These are phyloP conservation scores for Tapirus indicus DNA, from an alignment of 2,797 vertebrate species.

Conservation along the genomic window DNA sequence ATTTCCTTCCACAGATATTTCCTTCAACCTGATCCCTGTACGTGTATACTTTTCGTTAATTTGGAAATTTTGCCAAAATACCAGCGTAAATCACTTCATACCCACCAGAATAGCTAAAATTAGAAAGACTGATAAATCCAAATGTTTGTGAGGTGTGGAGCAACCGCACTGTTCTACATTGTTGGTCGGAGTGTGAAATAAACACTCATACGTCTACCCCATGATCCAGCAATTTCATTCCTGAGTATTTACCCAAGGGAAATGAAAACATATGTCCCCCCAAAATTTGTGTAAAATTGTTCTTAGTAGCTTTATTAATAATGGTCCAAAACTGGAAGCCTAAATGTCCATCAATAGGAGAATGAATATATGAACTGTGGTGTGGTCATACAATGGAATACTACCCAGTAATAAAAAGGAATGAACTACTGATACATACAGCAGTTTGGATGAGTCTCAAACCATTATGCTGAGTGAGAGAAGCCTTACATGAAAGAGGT, in stretches of 20 bases:
- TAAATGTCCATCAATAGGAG: background rate
- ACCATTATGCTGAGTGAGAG: background rate
- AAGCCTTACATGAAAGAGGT: background rate
- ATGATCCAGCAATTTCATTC: background rate
- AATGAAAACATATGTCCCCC: slow-evolving; percentile 25
- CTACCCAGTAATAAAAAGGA: background rate
- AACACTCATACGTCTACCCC: background rate
- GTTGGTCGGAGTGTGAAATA: background rate
- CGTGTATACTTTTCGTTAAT: background rate
- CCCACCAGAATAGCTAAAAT: slow-evolving; percentile 65
- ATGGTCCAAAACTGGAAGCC: background rate
- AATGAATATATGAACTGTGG: background rate
- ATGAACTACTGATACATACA: background rate
- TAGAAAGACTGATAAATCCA: slow-evolving; percentile 37
- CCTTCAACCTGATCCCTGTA: background rate
- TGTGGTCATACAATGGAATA: background rate
- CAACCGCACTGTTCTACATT: background rate
- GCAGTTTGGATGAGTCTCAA: background rate
- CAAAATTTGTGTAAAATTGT: background rate
- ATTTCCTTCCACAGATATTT: background rate
- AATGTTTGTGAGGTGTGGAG: background rate
- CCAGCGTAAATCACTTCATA: slow-evolving; percentile 48
- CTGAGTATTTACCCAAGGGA: slow-evolving; percentile 34
- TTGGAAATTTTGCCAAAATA: slow-evolving; percentile 68
- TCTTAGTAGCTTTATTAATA: background rate